Evolutionary conservation across 2,888 invertebrate genomes (phyloP).

Genomic region (Deilephila elpenor): DNA sequence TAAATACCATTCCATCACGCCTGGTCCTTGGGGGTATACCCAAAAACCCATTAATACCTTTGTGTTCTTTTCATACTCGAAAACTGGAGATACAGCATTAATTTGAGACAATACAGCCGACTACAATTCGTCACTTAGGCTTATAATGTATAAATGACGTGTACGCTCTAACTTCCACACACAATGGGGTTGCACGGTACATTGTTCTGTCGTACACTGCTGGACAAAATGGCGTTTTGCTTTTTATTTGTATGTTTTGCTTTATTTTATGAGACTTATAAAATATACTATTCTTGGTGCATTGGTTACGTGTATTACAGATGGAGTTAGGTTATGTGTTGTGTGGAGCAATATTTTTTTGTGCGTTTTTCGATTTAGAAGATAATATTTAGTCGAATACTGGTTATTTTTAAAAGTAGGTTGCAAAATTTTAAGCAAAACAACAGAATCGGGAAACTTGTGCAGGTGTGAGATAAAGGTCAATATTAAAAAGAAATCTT

Average conservation of each 20-base stretch:
- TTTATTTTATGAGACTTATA: neutral
- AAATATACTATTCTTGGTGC: no score
- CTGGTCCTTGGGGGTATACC: neutral
- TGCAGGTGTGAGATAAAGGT: no score
- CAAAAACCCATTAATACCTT: conserved; percentile 1
- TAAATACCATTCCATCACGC: neutral
- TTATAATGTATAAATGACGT: conserved; percentile 56
- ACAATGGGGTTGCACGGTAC: conserved; percentile 52
- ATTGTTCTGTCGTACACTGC: conserved; percentile 35
- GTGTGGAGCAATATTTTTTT: no score
- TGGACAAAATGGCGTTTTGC: neutral
- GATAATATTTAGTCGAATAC: no score
- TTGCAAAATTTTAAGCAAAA: no score
- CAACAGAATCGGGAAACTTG: no score
- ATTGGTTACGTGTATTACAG: no score
- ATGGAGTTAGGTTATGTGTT: no score
- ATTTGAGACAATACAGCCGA: conserved; percentile 39
- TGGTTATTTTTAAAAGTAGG: no score
- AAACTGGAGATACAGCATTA: conserved; percentile 27
- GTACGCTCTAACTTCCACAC: conserved; percentile 47
- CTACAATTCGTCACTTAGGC: conserved; percentile 50
- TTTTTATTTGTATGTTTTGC: conserved; percentile 15
- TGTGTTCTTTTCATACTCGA: conserved; percentile 31
- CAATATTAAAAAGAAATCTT: no score
- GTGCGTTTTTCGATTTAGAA: no score